Conservation (phyloP, 1,140 invertebrate genomes). For the Apis cerana region DNA sequence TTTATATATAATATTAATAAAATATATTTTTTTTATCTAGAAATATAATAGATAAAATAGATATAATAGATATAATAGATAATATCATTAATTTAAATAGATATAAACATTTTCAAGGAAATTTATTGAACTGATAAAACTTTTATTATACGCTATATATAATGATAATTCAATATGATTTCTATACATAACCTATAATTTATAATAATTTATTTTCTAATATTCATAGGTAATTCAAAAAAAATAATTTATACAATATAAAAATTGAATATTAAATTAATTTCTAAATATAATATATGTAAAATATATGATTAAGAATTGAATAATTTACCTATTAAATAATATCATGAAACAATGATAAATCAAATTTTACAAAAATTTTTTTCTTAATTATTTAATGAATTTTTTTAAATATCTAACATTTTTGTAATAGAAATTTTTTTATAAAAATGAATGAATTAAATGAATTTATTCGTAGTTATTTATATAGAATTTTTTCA, state of each 20-base stretch:
- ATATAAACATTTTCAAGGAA: background rate
- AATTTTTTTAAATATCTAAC: too few species aligned
- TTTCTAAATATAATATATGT: background rate
- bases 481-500: too few species aligned
- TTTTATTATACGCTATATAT: background rate
- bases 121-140: background rate
- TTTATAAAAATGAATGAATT: background rate
- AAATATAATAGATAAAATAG: background rate
- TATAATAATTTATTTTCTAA: background rate
- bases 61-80: background rate
- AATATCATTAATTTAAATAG: background rate
- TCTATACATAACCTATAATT: conserved; percentile 16
- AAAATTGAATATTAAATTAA: background rate
- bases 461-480: background rate
- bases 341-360: too few species aligned
- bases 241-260: background rate
- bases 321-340: too few species aligned
- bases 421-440: background rate
- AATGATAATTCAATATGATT: background rate
- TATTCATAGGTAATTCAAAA: background rate
- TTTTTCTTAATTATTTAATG: too few species aligned
- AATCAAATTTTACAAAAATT: too few species aligned
- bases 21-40: background rate
- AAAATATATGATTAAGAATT: too few species aligned
- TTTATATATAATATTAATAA: background rate